These are phyloP conservation scores for Hippocampus mohnikei DNA, from an alignment of 2,113 vertebrate genomes.

Conservation along the genomic window DNA sequence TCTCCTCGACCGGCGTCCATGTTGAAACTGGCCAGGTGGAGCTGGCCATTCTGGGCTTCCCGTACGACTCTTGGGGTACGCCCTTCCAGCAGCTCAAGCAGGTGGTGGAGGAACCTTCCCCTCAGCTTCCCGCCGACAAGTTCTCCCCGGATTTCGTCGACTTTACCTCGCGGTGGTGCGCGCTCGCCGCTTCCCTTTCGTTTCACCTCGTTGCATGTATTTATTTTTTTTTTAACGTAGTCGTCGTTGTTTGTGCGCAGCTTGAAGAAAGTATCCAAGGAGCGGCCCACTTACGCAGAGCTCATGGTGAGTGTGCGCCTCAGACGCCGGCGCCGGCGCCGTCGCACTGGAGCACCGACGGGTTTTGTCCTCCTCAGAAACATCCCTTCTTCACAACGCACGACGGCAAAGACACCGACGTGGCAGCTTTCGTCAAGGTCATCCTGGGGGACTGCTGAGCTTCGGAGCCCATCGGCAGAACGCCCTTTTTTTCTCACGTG, in stretches of 20 bases:
- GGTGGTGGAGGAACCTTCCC: constrained; percentile 95
- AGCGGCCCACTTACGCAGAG: constrained; percentile 92
- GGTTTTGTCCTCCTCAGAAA: constrained; percentile 72
- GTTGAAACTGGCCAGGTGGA: constrained; percentile 77
- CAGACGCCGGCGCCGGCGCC: constrained; percentile 36
- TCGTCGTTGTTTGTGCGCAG: constrained; percentile 58
- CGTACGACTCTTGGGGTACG: constrained; percentile 95
- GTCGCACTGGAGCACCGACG: neutral
- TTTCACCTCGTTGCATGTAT: neutral
- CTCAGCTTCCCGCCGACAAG: constrained; percentile 84
- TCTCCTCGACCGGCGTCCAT: neutral
- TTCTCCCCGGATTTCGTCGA: constrained; percentile 94
- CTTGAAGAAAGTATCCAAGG: constrained; percentile 98
- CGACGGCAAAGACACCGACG: constrained; percentile 94
- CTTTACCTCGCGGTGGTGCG: constrained; percentile 95
- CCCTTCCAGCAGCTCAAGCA: constrained; percentile 99
- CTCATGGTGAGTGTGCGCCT: constrained; percentile 84
- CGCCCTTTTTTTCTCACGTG: no score
- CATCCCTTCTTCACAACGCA: constrained; percentile 92
- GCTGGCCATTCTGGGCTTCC: constrained; percentile 93
- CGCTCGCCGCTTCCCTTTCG: no score
- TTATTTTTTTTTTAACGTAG: no score
- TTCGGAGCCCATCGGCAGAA: no score
- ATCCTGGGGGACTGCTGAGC: constrained; percentile 82
- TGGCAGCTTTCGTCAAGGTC: constrained; percentile 92